Percentiles rank a stretch among this genome's conserved stretches.
These are phyloP conservation scores for Leucophenga montana DNA, from an alignment of 2,888 invertebrate species.

Conservation along the genomic window DNA sequence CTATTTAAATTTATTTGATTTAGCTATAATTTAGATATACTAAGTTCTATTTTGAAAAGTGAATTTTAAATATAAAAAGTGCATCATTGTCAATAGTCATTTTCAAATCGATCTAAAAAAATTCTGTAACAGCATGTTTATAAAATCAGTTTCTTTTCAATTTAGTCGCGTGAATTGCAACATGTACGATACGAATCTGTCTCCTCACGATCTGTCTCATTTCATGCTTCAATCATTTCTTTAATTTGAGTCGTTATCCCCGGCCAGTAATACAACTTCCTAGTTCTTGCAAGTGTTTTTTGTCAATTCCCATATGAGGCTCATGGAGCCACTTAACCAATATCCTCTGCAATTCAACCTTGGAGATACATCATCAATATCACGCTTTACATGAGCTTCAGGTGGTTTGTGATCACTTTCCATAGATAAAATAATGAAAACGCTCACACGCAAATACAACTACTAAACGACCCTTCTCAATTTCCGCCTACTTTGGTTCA, in stretches of 20 bases:
- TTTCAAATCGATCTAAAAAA: too few relatives aligned
- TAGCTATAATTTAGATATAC: too few relatives aligned
- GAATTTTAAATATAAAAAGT: too few relatives aligned
- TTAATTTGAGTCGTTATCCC: constrained; percentile 58
- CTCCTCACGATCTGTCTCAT: too few relatives aligned
- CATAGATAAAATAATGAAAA: constrained; percentile 64
- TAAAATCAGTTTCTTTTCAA: too few relatives aligned
- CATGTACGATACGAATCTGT: too few relatives aligned
- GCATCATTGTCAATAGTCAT: too few relatives aligned
- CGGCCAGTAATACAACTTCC: constrained; percentile 62
- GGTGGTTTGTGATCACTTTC: too few relatives aligned
- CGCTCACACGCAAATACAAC: constrained; percentile 60
- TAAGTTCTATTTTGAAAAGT: too few relatives aligned
- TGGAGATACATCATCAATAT: constrained; percentile 50
- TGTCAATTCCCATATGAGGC: constrained; percentile 57
- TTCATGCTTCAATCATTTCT: constrained; percentile 25
- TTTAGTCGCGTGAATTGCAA: too few relatives aligned
- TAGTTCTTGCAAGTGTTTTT: constrained; percentile 53
- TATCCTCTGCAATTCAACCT: constrained; percentile 42
- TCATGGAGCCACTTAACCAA: constrained; percentile 54
- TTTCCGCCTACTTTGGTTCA: constrained; percentile 54
- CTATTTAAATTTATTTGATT: too few relatives aligned
- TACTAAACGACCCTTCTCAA: constrained; percentile 37
- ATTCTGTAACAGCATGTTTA: too few relatives aligned
- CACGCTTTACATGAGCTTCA: constrained; percentile 52